A percentile compares a stretch with the other conserved stretches of the same genome.
phyloP scores from a whole-genome alignment of 2,113 vertebrate genomes.

The Heliornis fulica region DNA sequence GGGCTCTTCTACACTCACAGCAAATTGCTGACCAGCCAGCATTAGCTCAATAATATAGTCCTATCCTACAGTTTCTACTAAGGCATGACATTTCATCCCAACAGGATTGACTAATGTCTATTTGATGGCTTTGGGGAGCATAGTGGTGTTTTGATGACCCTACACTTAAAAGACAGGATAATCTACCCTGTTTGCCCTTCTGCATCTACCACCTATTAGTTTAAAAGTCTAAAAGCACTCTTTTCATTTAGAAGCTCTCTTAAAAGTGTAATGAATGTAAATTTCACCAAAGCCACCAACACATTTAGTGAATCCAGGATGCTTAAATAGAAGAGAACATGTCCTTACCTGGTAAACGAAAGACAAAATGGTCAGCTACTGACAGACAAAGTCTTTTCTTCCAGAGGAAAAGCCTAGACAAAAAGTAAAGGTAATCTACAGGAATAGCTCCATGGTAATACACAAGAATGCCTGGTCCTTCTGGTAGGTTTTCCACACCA shows the following conservation, averaged over 20 bases:
- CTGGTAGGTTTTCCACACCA: conserved; percentile 76
- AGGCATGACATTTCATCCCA: neutral
- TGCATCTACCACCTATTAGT: neutral
- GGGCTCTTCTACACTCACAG: neutral
- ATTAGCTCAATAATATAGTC: neutral
- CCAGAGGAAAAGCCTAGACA: conserved; percentile 87
- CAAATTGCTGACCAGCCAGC: neutral
- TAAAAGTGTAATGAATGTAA: neutral
- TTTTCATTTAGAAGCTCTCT: neutral
- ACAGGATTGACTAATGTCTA: neutral
- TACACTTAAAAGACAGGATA: neutral
- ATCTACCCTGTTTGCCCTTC: neutral
- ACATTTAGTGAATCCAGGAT: neutral
- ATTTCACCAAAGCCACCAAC: neutral
- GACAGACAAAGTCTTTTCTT: conserved; percentile 90
- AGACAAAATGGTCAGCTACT: conserved; percentile 90
- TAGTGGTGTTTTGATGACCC: neutral
- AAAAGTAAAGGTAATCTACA: conserved; percentile 93
- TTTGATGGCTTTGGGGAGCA: neutral
- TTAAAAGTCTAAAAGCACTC: neutral
- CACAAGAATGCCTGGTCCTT: conserved; percentile 90
- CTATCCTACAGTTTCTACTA: neutral
- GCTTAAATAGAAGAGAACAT: neutral
- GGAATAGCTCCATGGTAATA: conserved; percentile 97
- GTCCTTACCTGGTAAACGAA: conserved; percentile 78